Evolutionary conservation across 2,888 invertebrate species (phyloP), one percentile per base, ranked within the genome.

Genomic region (Dasysyrphus tricinctus): DNA sequence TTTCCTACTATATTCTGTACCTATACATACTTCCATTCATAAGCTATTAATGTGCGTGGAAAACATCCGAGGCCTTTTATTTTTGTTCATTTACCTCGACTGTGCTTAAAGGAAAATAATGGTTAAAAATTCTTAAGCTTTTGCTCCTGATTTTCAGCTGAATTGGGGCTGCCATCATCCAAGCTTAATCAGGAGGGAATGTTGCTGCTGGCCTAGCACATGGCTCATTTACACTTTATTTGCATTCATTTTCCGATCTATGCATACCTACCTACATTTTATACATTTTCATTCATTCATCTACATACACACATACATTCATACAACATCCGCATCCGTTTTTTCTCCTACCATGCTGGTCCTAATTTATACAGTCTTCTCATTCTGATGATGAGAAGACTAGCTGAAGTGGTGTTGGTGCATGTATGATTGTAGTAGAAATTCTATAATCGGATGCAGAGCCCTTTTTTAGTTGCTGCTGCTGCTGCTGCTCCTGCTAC

Each of bases 191-290:
- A 75, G 29, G 11, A 70, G 72, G 72, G 51, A 65, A 67, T 76
- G 6, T 57, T 74, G 61, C 69, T 69, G 49, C 16, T 19, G 29
- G 57, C 34, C 34, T 32, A 69, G 79, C 77, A 69, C 56, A 54
- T 42, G 57, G 67, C 74, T 81, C 79, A 85, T 88, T 86, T 85
- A 37, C 83, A 88, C 80, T 81, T 81, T 76, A 86, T 83, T 86
- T 85, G 63, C 70, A 80, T 80, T 76, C 37, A 72, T 73, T 65
- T 65, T 85, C 54, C 57, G 49, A 74, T 39, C 37, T 47, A 74
- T 54, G 12, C 72, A 74, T 57, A 69, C 14, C 14, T 14, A 49
- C 19, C 11, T 44, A 63, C 12, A 63, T 57, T 16, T 34, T 34
- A 14, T 51, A 69, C 19, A 44, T 49, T 47, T 14, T 42, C 61